Evolutionary conservation across 2,113 vertebrate species (phyloP).

Genomic region (Pseudopodoces humilis): DNA sequence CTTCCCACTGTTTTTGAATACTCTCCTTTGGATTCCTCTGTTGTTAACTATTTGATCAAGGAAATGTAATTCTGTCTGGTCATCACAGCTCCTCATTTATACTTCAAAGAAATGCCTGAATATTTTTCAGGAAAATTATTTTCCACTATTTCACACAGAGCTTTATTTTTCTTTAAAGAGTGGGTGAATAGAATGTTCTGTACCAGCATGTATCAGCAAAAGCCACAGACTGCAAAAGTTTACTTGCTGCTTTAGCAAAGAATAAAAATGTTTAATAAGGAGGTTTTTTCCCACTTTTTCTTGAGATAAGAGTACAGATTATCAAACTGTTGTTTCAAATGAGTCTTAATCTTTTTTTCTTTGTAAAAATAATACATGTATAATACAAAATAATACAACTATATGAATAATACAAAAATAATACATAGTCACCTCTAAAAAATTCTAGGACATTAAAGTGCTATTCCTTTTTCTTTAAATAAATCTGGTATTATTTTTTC

Average conservation of each 20-base stretch:
- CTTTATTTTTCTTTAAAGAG: constrained; percentile 31
- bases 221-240: not conserved
- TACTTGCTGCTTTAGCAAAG: not conserved
- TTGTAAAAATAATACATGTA: not conserved
- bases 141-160: not conserved
- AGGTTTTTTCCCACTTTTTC: not conserved
- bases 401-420: not conserved
- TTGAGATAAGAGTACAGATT: not conserved
- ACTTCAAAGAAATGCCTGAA: constrained; percentile 12
- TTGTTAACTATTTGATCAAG: not conserved
- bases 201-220: not conserved
- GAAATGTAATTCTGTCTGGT: not conserved
- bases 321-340: not conserved
- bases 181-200: constrained; percentile 21
- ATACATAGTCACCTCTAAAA: not conserved
- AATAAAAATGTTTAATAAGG: not conserved
- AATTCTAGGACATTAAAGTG: not conserved
- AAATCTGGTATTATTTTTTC: not conserved
- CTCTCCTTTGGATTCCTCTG: not conserved
- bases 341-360: not conserved
- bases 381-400: not conserved
- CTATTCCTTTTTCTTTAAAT: not conserved
- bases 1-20: not conserved
- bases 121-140: constrained; percentile 16
- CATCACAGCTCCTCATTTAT: not conserved